phyloP scores from a whole-genome alignment of 1,140 invertebrate species.

The Bombus turneri region DNA sequence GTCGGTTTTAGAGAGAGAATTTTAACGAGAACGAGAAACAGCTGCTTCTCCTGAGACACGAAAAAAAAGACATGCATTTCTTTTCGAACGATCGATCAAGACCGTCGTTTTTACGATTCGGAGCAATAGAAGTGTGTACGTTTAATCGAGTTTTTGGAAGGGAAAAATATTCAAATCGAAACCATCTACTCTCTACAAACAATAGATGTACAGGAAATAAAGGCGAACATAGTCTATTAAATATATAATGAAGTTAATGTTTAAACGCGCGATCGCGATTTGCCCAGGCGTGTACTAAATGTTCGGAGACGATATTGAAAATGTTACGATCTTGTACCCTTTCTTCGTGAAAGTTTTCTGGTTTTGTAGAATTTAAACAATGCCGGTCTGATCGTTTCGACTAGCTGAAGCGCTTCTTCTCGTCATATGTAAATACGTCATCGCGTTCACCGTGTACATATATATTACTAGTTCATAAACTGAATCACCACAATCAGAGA shows the following conservation, averaged over 20 bases:
- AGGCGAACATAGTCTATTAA: no score
- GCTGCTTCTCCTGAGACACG: background rate
- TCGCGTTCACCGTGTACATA: constrained; percentile 51
- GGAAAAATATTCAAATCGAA: no score
- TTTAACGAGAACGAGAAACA: background rate
- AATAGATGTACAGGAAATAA: no score
- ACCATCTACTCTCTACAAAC: no score
- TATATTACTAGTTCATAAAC: constrained; percentile 18
- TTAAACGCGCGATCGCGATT: background rate
- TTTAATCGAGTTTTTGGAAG: background rate
- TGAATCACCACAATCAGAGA: background rate
- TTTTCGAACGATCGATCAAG: constrained; percentile 1
- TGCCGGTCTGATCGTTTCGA: constrained; percentile 29
- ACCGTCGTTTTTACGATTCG: background rate
- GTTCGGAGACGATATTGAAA: background rate
- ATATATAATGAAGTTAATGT: background rate
- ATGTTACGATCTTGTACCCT: background rate
- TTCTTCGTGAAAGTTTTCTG: constrained; percentile 28
- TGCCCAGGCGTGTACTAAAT: background rate
- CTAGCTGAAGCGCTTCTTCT: constrained; percentile 39
- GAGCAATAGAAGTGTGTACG: no score
- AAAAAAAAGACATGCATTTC: background rate
- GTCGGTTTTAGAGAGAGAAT: background rate
- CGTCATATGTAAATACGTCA: constrained; percentile 63
- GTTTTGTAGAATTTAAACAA: constrained; percentile 27